Evolutionary conservation across 2,797 vertebrate genomes (phyloP).

Genomic region (Pempheris klunzingeri): DNA sequence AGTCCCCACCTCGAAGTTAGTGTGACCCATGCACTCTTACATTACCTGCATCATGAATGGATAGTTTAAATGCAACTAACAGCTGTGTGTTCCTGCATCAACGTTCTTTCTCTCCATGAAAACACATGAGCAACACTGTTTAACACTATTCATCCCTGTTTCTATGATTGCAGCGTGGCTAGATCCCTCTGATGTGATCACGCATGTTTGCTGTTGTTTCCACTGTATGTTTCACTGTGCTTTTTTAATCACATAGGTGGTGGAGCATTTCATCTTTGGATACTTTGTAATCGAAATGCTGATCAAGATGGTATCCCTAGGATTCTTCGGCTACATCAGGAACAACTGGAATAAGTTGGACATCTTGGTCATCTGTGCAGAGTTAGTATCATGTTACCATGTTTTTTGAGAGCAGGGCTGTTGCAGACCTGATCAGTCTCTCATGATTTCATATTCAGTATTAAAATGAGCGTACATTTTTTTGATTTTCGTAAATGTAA

Average conservation of each 20-base stretch:
- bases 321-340: too few species aligned
- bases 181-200: background rate
- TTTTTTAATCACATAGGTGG: background rate
- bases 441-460: too few species aligned
- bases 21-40: background rate
- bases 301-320: constrained; percentile 15
- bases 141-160: background rate
- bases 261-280: background rate
- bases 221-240: background rate
- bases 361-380: too few species aligned
- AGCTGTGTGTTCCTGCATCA: too few species aligned
- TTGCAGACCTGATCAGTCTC: too few species aligned
- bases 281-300: constrained; percentile 23
- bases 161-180: background rate
- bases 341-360: too few species aligned
- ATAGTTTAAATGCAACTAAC: background rate
- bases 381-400: too few species aligned
- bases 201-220: background rate
- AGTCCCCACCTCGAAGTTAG: background rate
- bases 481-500: too few species aligned
- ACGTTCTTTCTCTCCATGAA: background rate
- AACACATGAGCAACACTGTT: background rate
- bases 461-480: too few species aligned
- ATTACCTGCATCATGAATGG: background rate
- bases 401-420: too few species aligned